A percentile compares a stretch with the other conserved stretches of the same genome.
Evolutionary conservation across 1,140 invertebrate species (phyloP).

Genomic region (Octopus sinensis): DNA sequence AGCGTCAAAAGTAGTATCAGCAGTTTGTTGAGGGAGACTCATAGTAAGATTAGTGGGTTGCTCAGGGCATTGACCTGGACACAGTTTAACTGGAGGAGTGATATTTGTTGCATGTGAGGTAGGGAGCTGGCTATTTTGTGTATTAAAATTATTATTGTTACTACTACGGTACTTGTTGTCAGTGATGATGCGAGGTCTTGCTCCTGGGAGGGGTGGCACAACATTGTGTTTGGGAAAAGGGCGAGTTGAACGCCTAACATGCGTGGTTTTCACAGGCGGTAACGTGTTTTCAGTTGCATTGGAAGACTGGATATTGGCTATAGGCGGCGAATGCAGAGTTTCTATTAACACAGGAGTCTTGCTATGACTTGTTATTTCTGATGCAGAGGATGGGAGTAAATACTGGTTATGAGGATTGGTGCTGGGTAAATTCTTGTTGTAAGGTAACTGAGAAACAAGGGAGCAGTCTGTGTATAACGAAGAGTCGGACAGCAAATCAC

Average conservation of each 20-base stretch:
- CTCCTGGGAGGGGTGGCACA: background rate
- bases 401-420: background rate
- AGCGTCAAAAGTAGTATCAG: no score
- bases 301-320: background rate
- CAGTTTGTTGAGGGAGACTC: no score
- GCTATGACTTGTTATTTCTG: background rate
- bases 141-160: no score
- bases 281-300: background rate
- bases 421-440: background rate
- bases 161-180: no score
- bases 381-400: background rate
- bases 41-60: no score
- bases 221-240: background rate
- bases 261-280: background rate
- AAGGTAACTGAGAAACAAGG: background rate
- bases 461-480: background rate
- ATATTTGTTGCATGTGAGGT: background rate
- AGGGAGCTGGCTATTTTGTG: background rate
- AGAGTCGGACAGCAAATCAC: background rate
- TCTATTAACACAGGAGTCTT: background rate
- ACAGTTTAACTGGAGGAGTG: background rate
- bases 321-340: background rate
- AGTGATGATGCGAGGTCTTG: no score
- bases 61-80: no score
- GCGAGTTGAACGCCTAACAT: constrained; percentile 2